Conservation (phyloP, 2,888 invertebrate species). For the Drosophila pullipes region DNA sequence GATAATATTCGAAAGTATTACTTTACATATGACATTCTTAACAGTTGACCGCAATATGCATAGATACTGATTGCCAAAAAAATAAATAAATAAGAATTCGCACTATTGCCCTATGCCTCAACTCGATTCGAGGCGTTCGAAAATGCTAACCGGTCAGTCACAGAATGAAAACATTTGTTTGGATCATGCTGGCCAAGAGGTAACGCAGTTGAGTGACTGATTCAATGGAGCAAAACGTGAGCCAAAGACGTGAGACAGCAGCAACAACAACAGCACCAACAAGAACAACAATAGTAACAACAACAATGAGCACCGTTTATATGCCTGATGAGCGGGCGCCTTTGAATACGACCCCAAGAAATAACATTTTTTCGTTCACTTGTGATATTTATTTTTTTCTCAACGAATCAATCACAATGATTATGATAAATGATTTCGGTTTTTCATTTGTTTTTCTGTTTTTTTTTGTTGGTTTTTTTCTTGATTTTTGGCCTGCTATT, state of each 20-base stretch:
- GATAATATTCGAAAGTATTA: conserved; percentile 72
- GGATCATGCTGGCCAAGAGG: conserved; percentile 61
- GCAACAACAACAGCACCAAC: conserved; percentile 25
- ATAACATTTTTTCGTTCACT: conserved; percentile 60
- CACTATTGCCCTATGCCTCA: conserved; percentile 47
- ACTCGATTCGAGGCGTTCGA: conserved; percentile 63
- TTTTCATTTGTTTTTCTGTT: conserved; percentile 69
- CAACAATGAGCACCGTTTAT: conserved; percentile 69
- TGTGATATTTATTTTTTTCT: conserved; percentile 74
- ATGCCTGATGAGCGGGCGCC: conserved; percentile 80
- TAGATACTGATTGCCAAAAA: conserved; percentile 1
- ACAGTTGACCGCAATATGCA: conserved; percentile 48
- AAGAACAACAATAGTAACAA: conserved; percentile 37
- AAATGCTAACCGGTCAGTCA: conserved; percentile 75
- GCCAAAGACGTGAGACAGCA: conserved; percentile 75
- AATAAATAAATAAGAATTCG: conserved; percentile 40
- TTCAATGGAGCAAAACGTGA: conserved; percentile 78
- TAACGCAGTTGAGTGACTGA: conserved; percentile 63
- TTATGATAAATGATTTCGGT: conserved; percentile 83
- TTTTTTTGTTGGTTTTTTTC: conserved; percentile 37
- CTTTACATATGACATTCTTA: conserved; percentile 14
- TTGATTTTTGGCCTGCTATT: conserved; percentile 46
- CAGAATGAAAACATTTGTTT: conserved; percentile 72
- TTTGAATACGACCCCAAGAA: conserved; percentile 63
- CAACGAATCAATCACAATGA: conserved; percentile 84